Base-by-base conservation (phyloP, 2,888 invertebrate genomes). In the Microctonus hyperodae region DNA sequence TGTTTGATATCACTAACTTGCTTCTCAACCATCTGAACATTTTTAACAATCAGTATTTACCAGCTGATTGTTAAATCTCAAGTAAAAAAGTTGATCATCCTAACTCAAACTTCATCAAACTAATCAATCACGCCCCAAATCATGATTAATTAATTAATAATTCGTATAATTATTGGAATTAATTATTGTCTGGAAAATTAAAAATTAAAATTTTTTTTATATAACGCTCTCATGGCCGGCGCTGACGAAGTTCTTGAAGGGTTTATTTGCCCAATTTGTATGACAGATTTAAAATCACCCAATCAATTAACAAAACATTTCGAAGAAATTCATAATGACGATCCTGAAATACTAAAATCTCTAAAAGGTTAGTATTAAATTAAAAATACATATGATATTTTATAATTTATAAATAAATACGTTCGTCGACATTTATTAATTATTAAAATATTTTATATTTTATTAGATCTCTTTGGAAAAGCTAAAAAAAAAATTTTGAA, bases 261-360 rank as follows among this genome's bases (percentile, higher is more conserved):
- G 5, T 97, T 98, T 81, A 86, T 98, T 10, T 98, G 98, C 83
- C 97, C 98, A 0, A 94, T 97, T 76, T 98, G 98, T 80, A 92
- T 95, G 85, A 91, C 91, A 44, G 97, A 98, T 83, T 88, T 96
- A 56, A 93, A 94, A 80, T 93, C 95, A 13, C 91, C 95, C 6
- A 88, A 90, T 62, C 91, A 92, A 80, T 87, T 98, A 65, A 92
- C 94, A 64, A 88, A 89, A 73, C 98, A 98, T 85, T 97, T 97
- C 80, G 95, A 96, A 83, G 92, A 91, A 69, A 87, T 90, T 63
- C 97, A 98, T 83, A 91, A 91, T 67, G 94, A 96, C 81, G 94
- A 95, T 77, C 92, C 93, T 78, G 94, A 94, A 83, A 90, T 94
- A 60, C 83, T 94, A 16, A 91, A 89, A 82, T 91, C 93, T 0